A percentile compares a stretch with the other conserved stretches of the same genome.
These are phyloP conservation scores for Danio rerio DNA, from an alignment of 2,113 vertebrate genomes.

Conservation along the genomic window GRCz12tu NC_133181.1:20772001-20772500, in stretches of 20 bases:
- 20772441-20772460: conserved; percentile 32
- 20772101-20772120: background rate
- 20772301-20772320: conserved; percentile 7
- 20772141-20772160: background rate
- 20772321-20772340: conserved; percentile 26
- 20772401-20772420: conserved; percentile 32
- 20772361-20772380: conserved; percentile 38
- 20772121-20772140: background rate
- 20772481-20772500: conserved; percentile 13
- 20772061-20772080: background rate
- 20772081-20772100: background rate
- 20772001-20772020: conserved; percentile 29
- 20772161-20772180: conserved; percentile 3
- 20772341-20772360: conserved; percentile 16
- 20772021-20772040: background rate
- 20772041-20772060: background rate
- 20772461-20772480: conserved; percentile 28
- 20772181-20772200: conserved; percentile 8
- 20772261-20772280: conserved; percentile 38
- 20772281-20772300: background rate
- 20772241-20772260: conserved; percentile 43
- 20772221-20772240: conserved; percentile 6
- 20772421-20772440: background rate
- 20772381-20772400: background rate
- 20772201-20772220: background rate